Evolutionary conservation across 2,113 vertebrate species (phyloP), one percentile per base, ranked within the genome.

Genomic region (Anoplopoma fimbria): DNA sequence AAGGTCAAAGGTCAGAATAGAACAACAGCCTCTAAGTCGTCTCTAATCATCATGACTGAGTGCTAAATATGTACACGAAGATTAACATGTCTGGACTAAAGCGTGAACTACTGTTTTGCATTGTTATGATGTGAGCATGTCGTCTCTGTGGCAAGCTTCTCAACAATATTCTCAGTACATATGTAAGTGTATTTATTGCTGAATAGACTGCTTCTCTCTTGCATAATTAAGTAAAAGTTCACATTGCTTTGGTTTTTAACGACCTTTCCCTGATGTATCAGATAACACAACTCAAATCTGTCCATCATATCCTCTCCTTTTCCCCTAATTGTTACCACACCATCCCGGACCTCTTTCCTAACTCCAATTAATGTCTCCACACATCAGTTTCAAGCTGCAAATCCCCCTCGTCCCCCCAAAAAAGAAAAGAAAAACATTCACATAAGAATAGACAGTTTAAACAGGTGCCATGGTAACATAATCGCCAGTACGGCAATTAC

Each of bases 381-480:
- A 71, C 85, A 82, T 90, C 73, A 87, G 45, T 80, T 86, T 91
- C 87, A 89, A 88, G 83, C 89, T 82, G 77, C 77, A 82, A 84
- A 89, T 82, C 62, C 83, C 81, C 81, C 83, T 75, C 77, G 73
- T 82, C 75, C 53, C 47, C 40, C 40, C 40, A 73, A 86, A 90
- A 91, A 92, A 77, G 85, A 91, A 91, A 92, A 69, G 75, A 88
- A 93, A n/a, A 93, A 91, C 89, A 94, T 90, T 89, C 93, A 91
- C 91, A 92, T 79, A 85, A 88, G 89, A 92, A 92, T 75, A 72
- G 92, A 91, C 92, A 92, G 88, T 89, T 93, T 92, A 77, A 93
- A 94, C 89, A 93, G 91, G 93, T 94, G 93, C 87, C 88, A 88
- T 92, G 79, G 89, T 85, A 92, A 91, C 88, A 88, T 93, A 93